Conservation (phyloP, 2,888 invertebrate genomes). For the Silvanus unidentatus region DNA sequence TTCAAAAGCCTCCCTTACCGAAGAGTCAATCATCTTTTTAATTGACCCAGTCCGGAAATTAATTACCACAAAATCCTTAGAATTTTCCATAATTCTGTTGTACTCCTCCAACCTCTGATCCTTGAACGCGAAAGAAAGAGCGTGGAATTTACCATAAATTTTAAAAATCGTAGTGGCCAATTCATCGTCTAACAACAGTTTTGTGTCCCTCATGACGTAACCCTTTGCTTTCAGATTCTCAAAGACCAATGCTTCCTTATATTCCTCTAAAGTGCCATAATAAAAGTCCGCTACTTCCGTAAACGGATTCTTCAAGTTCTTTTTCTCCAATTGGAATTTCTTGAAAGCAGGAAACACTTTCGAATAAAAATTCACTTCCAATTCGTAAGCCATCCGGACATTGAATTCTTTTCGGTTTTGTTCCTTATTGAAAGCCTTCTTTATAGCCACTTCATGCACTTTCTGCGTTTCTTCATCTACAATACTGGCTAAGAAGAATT, state of each 20-base stretch:
- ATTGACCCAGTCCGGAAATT: too few species aligned
- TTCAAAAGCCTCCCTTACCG: not conserved
- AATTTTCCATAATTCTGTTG: too few species aligned
- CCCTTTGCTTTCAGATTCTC: not conserved
- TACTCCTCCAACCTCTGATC: not conserved
- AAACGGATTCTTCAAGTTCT: conserved; percentile 13
- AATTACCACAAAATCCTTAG: too few species aligned
- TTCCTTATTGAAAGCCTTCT: conserved; percentile 7
- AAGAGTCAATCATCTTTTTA: not conserved
- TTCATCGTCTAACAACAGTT: not conserved
- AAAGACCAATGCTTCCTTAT: conserved; percentile 10
- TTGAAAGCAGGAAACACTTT: conserved; percentile 19
- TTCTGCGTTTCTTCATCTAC: conserved; percentile 8
- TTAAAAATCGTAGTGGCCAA: not conserved
- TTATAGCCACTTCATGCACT: conserved; percentile 10
- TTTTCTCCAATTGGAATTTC: conserved; percentile 21
- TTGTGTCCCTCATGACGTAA: not conserved
- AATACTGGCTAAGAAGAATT: conserved; percentile 9
- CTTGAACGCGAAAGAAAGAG: conserved; percentile 1
- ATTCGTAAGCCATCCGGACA: conserved; percentile 14
- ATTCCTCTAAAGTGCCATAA: not conserved
- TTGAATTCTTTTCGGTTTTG: conserved; percentile 12
- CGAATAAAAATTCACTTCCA: conserved; percentile 28
- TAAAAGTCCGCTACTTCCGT: conserved; percentile 20
- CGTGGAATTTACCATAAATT: conserved; percentile 2